These are phyloP conservation scores for Pyrochroa serraticornis DNA, from an alignment of 2,888 invertebrate species.

Conservation along the genomic window DNA sequence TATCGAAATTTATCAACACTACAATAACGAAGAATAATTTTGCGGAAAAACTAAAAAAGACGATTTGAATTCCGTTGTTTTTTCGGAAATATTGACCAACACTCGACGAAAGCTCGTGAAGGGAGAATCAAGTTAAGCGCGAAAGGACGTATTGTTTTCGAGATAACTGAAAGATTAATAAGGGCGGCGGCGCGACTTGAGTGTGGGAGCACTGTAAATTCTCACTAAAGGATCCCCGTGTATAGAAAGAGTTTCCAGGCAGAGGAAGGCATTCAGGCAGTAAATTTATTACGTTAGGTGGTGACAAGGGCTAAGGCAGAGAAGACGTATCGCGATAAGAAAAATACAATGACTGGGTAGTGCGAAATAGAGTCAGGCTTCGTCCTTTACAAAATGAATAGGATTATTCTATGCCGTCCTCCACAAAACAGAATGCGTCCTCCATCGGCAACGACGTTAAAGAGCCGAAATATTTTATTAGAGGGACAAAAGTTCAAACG, in stretches of 20 bases:
- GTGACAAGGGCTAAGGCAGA: conserved; percentile 56
- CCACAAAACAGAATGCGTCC: conserved; percentile 7
- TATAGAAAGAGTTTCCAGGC: conserved; percentile 34
- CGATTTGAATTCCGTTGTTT: too few relatives aligned
- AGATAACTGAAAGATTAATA: conserved; percentile 30
- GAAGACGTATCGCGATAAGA: conserved; percentile 57
- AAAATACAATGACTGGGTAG: conserved; percentile 53
- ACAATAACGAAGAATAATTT: too few relatives aligned
- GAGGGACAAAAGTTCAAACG: too few relatives aligned
- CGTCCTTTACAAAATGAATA: conserved; percentile 39
- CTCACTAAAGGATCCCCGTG: conserved; percentile 32
- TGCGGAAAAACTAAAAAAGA: too few relatives aligned
- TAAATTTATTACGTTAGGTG: conserved; percentile 58
- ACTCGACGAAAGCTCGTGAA: too few relatives aligned
- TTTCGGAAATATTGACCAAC: too few relatives aligned
- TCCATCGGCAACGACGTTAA: neutral
- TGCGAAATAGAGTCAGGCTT: conserved; percentile 40
- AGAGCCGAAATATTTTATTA: neutral
- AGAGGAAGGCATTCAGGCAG: conserved; percentile 53
- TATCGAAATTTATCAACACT: too few relatives aligned
- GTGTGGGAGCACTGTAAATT: conserved; percentile 30
- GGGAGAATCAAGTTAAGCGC: neutral
- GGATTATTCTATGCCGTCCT: conserved; percentile 35
- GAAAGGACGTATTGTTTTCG: neutral
- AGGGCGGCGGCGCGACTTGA: conserved; percentile 10